A percentile compares a stretch with the other conserved stretches of the same genome.
phyloP scores from a whole-genome alignment of 2,888 invertebrate genomes.

The Dasysyrphus tricinctus region DNA sequence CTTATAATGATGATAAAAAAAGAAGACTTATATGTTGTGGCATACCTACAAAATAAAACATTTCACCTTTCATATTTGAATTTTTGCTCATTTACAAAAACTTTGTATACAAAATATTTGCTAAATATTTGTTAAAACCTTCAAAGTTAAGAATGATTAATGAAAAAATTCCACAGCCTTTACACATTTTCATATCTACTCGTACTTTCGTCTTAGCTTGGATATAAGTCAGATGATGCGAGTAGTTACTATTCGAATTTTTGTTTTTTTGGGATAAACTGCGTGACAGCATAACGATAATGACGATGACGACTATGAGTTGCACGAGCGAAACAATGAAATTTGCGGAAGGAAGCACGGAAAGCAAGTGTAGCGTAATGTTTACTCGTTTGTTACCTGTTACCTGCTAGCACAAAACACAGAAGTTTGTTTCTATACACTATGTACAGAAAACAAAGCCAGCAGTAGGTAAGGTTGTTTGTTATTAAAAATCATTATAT shows the following conservation, averaged over 20 bases:
- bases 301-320: neutral
- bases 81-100: neutral
- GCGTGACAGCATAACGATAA: slow-evolving; percentile 16
- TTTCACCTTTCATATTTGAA: slow-evolving; percentile 11
- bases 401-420: slow-evolving; percentile 18
- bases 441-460: neutral
- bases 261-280: neutral
- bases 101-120: slow-evolving; percentile 20
- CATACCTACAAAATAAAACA: neutral
- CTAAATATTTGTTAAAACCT: slow-evolving; percentile 14
- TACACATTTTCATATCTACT: neutral
- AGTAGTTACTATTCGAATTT: neutral
- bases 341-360: slow-evolving; percentile 54
- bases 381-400: slow-evolving; percentile 3
- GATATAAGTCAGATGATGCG: neutral
- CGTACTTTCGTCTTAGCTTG: neutral
- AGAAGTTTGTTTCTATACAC: neutral
- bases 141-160: slow-evolving; percentile 28
- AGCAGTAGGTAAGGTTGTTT: neutral
- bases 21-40: neutral
- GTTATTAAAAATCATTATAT: neutral
- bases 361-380: slow-evolving; percentile 27
- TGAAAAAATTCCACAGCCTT: neutral
- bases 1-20: neutral
- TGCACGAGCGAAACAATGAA: slow-evolving; percentile 28